Conservation (phyloP, 2,797 vertebrate species). For the Erethizon dorsatum region DNA sequence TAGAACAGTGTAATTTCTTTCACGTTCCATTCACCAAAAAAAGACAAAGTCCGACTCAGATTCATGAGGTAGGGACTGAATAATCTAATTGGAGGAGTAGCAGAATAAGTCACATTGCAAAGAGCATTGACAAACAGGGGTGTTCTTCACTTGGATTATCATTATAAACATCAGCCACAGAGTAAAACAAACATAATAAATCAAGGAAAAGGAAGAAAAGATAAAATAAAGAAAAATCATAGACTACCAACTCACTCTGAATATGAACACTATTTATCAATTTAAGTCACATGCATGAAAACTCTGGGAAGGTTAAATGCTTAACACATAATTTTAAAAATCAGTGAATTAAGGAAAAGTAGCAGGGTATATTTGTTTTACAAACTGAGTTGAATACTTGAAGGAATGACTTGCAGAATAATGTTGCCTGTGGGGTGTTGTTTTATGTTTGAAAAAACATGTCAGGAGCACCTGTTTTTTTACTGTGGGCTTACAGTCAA, state of each 20-base stretch:
- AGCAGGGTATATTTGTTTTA: not conserved
- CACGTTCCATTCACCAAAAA: not conserved
- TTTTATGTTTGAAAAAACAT: not conserved
- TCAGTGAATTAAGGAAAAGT: not conserved
- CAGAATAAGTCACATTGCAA: not conserved
- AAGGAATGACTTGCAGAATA: not conserved
- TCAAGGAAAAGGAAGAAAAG: not conserved
- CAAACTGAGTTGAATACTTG: not conserved
- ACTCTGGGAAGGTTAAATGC: not conserved
- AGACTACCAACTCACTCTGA: not conserved
- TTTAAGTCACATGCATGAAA: not conserved
- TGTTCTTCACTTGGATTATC: not conserved
- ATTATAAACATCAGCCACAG: not conserved
- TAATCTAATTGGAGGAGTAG: not conserved
- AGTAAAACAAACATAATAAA: not conserved
- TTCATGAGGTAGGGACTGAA: not conserved
- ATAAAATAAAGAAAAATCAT: not conserved
- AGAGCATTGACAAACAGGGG: not conserved
- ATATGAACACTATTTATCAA: not conserved
- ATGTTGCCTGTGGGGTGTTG: not conserved
- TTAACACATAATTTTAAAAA: not conserved
- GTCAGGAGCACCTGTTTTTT: not conserved
- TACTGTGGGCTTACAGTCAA: not conserved
- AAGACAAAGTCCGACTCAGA: not conserved
- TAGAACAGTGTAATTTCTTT: conserved; percentile 2